A percentile compares a stretch with the other conserved stretches of the same genome.
Conservation (phyloP, 2,797 vertebrate genomes). For the Lacerta viridis region DNA sequence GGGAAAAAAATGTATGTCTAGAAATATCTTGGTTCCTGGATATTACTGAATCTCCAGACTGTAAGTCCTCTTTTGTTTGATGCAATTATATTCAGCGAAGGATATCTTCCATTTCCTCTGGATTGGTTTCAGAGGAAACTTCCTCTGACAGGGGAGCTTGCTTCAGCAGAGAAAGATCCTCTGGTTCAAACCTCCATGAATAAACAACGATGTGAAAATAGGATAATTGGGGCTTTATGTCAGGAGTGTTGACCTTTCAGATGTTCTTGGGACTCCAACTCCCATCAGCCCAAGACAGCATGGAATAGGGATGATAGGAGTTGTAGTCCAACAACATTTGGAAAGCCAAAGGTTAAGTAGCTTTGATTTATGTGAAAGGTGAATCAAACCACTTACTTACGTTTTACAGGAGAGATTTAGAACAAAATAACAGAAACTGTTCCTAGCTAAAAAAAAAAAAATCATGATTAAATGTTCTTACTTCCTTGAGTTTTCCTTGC, state of each 20-base stretch:
- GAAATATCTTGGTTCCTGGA: rapidly evolving
- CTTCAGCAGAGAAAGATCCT: not conserved
- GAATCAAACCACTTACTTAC: not conserved
- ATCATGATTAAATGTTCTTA: not conserved
- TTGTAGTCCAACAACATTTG: too few relatives aligned
- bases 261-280: too few relatives aligned
- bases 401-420: not conserved
- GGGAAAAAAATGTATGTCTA: constrained; percentile 23
- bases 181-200: not conserved
- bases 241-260: too few relatives aligned
- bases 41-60: not conserved
- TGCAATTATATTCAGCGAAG: not conserved
- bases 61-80: not conserved
- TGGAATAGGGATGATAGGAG: too few relatives aligned
- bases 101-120: not conserved
- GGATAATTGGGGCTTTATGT: not conserved
- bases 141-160: not conserved
- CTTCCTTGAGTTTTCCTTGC: not conserved
- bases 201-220: not conserved
- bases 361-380: not conserved
- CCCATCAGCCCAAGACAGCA: too few relatives aligned
- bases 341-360: too few relatives aligned
- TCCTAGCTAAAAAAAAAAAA: not conserved
- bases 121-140: not conserved
- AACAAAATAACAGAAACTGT: not conserved